A percentile compares a stretch with the other conserved stretches of the same genome.
Conservation (phyloP, 2,888 invertebrate species). For the Aspidiotus rigidus region DNA sequence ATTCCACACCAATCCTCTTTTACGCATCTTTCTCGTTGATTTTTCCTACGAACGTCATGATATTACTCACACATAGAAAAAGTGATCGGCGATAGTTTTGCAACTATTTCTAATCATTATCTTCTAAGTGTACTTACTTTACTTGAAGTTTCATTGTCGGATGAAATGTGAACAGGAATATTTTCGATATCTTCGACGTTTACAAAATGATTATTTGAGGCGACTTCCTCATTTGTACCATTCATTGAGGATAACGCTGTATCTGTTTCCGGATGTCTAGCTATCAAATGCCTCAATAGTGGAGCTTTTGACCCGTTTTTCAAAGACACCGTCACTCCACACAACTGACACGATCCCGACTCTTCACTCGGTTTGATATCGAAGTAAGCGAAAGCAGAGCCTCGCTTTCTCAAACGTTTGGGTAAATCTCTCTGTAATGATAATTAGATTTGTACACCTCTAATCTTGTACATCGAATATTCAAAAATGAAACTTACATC, state of each 20-base stretch:
- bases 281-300: slow-evolving; percentile 18
- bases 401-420: slow-evolving; percentile 24
- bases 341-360: slow-evolving; percentile 18
- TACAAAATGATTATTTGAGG: not conserved
- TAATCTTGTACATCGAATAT: not conserved
- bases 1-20: slow-evolving; percentile 26
- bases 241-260: not conserved
- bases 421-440: slow-evolving; percentile 20
- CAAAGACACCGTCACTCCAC: slow-evolving; percentile 9
- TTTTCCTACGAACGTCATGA: slow-evolving; percentile 6
- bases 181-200: slow-evolving; percentile 29
- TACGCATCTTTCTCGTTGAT: slow-evolving; percentile 25
- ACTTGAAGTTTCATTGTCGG: no score
- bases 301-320: slow-evolving; percentile 29
- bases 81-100: not conserved
- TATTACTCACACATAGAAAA: not conserved
- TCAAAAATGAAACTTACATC: slow-evolving; percentile 4
- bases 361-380: slow-evolving; percentile 11
- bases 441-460: no score
- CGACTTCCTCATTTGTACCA: not conserved
- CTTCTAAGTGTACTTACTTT: no score
- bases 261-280: slow-evolving; percentile 25
- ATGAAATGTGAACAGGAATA: slow-evolving; percentile 21
- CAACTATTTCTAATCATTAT: not conserved
- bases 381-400: slow-evolving; percentile 22